Evolutionary conservation across 1,140 invertebrate genomes (phyloP), one percentile per base, ranked within the genome.

Genomic region (Chelonus insularis): DNA sequence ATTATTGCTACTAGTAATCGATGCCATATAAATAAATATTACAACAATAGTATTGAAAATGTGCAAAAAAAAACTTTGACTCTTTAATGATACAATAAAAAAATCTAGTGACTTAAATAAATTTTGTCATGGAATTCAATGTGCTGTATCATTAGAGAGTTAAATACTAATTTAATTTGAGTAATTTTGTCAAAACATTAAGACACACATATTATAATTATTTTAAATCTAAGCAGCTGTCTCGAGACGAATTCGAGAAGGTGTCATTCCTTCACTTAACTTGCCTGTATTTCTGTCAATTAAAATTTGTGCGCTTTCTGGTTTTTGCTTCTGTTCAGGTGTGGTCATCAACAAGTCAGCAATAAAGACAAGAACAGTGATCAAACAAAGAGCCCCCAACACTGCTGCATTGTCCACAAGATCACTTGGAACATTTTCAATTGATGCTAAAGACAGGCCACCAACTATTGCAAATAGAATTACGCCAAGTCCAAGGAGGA

Each of bases 341-440:
- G 71, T 64, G 9, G 63, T 70, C 71, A 82, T 81, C 55, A 82
- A 56, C 45, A 82, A 39, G 69, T 91, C 89, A 12, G 86, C 70
- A 4, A 91, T 82, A 74, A 90, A 90, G 2, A 90, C 77, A 1
- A 86, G 81, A 1, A 85, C 89, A 0, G 88, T 88, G 5, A 88
- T 58, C 4, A 91, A 74, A n/a, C 89, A 87, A 3, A 91, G 75
- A 7, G 84, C 82, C 0, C 89, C 89, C 9, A 91, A 80, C 16
- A 90, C 84, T 0, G 88, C 85, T 0, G 88, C 88, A 72, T 91
- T 91, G 64, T 88, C 87, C 4, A 89, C 77, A 41, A 91, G 75
- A 36, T 87, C 83, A 7, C 78, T 70, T 2, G 88, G 88, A 2
- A 91, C 84, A 39, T 85, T 87, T 68, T 91, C 89, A 67, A 91